Conservation (phyloP, 2,113 vertebrate genomes). For the Melanerpes formicivorus region DNA sequence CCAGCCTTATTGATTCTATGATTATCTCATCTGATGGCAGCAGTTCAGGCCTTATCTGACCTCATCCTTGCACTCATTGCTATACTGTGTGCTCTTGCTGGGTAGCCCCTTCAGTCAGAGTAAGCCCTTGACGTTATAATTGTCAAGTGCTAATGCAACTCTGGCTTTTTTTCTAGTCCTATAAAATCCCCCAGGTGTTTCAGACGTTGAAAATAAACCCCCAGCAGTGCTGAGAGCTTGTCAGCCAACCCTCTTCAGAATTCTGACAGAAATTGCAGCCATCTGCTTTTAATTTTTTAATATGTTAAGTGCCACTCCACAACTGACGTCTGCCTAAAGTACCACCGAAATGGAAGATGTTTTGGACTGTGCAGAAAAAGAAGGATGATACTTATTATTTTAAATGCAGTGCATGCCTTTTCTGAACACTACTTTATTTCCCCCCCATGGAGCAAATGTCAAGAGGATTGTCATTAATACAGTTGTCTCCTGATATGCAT, state of each 20-base stretch:
- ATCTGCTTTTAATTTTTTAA: slow-evolving; percentile 48
- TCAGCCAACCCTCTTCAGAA: slow-evolving; percentile 31
- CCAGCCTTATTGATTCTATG: too few species aligned
- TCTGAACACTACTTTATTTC: background rate
- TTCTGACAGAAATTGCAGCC: slow-evolving; percentile 20
- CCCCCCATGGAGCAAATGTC: background rate
- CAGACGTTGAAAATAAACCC: slow-evolving; percentile 14
- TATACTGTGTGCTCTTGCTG: background rate
- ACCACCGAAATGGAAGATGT: slow-evolving; percentile 4
- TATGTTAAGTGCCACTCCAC: slow-evolving; percentile 63
- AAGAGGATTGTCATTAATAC: slow-evolving; percentile 10
- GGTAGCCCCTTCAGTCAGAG: background rate
- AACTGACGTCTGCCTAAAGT: slow-evolving; percentile 13
- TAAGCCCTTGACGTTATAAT: background rate
- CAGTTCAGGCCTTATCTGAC: background rate
- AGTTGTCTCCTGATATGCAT: background rate
- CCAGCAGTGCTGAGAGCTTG: slow-evolving; percentile 10
- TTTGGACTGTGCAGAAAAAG: slow-evolving; percentile 8
- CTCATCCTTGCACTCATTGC: background rate
- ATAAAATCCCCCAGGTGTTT: slow-evolving; percentile 15
- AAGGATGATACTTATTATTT: background rate
- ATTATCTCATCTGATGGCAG: background rate
- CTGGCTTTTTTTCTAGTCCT: background rate
- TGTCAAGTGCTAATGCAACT: background rate
- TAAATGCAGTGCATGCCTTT: background rate